Percentiles rank a stretch among this genome's conserved stretches.
Conservation (phyloP, 2,113 vertebrate genomes). For the Globicephala melas region DNA sequence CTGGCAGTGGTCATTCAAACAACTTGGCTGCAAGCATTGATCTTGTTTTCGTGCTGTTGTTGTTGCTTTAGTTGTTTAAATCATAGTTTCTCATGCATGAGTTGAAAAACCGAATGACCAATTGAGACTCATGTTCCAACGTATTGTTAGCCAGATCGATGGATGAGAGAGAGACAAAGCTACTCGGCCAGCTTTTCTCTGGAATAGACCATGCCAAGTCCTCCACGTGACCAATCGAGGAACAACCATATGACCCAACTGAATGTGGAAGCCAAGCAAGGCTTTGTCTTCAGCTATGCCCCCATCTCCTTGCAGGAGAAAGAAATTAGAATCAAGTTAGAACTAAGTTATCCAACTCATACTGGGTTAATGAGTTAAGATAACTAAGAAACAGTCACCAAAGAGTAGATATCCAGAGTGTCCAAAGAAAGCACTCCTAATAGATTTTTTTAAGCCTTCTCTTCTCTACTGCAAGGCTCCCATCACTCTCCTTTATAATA, state of each 20-base stretch:
- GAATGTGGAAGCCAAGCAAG: background rate
- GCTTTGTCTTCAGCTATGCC: background rate
- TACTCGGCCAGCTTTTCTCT: background rate
- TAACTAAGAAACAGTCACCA: background rate
- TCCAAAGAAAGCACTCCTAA: background rate
- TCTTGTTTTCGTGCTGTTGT: background rate
- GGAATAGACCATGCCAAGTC: background rate
- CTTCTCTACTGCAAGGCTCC: background rate
- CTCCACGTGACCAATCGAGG: background rate
- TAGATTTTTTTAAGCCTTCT: background rate
- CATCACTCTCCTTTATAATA: background rate
- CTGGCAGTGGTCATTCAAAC: background rate
- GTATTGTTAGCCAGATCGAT: background rate
- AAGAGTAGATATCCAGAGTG: background rate
- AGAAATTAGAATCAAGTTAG: background rate
- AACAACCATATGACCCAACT: background rate
- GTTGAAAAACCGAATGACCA: conserved; percentile 54
- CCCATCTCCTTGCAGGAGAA: background rate
- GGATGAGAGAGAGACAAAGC: background rate
- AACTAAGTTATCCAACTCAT: background rate
- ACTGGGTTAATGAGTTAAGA: background rate
- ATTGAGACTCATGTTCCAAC: background rate
- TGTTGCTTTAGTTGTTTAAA: background rate
- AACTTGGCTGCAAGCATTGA: background rate
- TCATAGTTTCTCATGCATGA: conserved; percentile 44